Evolutionary conservation across 1,140 invertebrate species (phyloP), one percentile per base, ranked within the genome.

Genomic region (Phthorimaea operculella): DNA sequence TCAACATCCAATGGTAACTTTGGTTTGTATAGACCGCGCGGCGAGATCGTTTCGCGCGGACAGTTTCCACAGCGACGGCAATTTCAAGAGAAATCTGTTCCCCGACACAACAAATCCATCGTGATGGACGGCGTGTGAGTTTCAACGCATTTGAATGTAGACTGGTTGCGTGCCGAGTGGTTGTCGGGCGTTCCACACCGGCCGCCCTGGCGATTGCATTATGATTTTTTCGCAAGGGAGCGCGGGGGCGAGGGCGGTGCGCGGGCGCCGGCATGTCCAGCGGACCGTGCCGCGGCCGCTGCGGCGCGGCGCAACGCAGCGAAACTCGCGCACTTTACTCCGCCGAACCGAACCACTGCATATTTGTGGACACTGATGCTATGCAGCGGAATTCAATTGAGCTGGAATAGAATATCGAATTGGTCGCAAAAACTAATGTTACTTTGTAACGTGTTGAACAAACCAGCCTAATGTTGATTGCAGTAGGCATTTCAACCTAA

Each of bases 221-320:
- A 83, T 83, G 74, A 83, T 85, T 83, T 85, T 71, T 85, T 83
- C 79, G 79, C 80, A 82, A 83, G 78, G 80, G 79, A 78, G 70
- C 72, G 74, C 74, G 75, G 78, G 75, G 77, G 76, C 56, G 74
- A 56, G 52, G 57, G 57, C 47, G 64, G 62, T 39, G 68, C 64
- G 76, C 76, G 76, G 76, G 72, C 66, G 69, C 68, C 55, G 64
- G 58, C 70, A 63, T 60, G 70, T 72, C 56, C 79, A 81, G 70
- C 80, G 67, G 64, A 82, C 66, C 79, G 79, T 81, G 78, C 73
- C 74, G 68, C 69, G 74, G 68, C 75, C 72, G 69, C 73, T 74
- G 76, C 70, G 72, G 63, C 57, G 63, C 70, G 60, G 63, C 73
- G 69, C 72, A 72, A 58, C 63, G 65, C 70, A 64, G 66, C 69